Conservation (phyloP, 2,888 invertebrate genomes). For the Bombylius major region DNA sequence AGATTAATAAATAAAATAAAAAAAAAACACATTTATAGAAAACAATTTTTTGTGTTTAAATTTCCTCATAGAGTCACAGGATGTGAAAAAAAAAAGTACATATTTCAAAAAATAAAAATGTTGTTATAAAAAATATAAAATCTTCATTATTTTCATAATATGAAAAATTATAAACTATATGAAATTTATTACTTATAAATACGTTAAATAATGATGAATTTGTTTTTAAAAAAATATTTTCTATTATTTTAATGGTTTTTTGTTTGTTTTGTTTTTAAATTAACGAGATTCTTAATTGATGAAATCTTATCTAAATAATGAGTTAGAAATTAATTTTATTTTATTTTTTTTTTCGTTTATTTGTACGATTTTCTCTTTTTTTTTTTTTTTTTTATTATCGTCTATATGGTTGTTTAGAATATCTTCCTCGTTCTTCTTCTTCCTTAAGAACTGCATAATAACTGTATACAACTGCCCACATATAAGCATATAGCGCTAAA, state of each 20-base stretch:
- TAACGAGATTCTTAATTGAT: too few species aligned
- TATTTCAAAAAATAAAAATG: too few species aligned
- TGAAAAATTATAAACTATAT: too few species aligned
- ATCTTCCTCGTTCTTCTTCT: conserved; percentile 56
- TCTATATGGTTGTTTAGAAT: conserved; percentile 57
- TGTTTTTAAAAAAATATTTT: too few species aligned
- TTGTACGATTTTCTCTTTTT: background rate
- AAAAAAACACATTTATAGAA: background rate
- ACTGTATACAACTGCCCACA: conserved; percentile 76
- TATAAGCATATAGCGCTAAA: conserved; percentile 63
- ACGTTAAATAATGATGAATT: too few species aligned
- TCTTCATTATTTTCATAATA: too few species aligned
- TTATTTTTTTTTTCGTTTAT: background rate
- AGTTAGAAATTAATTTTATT: background rate
- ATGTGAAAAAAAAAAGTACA: background rate
- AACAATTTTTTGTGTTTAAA: background rate
- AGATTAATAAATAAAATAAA: background rate
- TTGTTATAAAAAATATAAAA: too few species aligned
- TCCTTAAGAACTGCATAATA: conserved; percentile 61
- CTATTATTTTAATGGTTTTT: too few species aligned
- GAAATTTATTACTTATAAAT: too few species aligned
- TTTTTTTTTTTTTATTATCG: conserved; percentile 20
- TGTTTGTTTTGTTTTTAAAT: too few species aligned
- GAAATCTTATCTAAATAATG: background rate
- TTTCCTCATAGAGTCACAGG: background rate